Conservation (phyloP, 2,113 vertebrate genomes). For the Sinocyclocheilus anophthalmus region DNA sequence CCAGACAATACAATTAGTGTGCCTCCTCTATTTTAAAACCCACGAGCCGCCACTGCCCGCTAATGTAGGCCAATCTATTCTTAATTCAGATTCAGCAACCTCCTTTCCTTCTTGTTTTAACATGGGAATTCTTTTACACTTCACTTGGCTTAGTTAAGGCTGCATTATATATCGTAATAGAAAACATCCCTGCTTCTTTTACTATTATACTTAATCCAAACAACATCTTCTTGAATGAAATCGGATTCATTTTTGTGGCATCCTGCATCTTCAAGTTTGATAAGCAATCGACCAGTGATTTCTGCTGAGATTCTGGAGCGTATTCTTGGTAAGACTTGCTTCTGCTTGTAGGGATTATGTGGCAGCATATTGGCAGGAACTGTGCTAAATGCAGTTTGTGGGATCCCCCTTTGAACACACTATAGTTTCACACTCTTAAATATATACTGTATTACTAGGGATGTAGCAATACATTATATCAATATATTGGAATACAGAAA, state of each 20-base stretch:
- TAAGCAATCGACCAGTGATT: neutral
- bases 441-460: neutral
- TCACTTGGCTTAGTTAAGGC: conserved; percentile 20
- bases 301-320: conserved; percentile 51
- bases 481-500: no score
- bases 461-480: neutral
- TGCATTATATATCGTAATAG: conserved; percentile 41
- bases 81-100: conserved; percentile 70
- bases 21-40: no score
- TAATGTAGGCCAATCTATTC: conserved; percentile 78
- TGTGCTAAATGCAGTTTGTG: conserved; percentile 66
- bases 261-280: neutral
- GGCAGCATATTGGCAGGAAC: conserved; percentile 72
- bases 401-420: conserved; percentile 73
- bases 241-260: neutral
- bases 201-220: conserved; percentile 44
- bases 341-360: conserved; percentile 66
- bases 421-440: conserved; percentile 31
- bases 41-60: neutral
- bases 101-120: conserved; percentile 13
- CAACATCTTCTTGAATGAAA: neutral
- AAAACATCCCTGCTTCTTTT: neutral
- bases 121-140: conserved; percentile 21
- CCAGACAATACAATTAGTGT: no score
- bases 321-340: conserved; percentile 66